Evolutionary conservation across 2,113 vertebrate genomes (phyloP), one percentile per base, ranked within the genome.

Genomic region (Poeciliopsis occidentalis): DNA sequence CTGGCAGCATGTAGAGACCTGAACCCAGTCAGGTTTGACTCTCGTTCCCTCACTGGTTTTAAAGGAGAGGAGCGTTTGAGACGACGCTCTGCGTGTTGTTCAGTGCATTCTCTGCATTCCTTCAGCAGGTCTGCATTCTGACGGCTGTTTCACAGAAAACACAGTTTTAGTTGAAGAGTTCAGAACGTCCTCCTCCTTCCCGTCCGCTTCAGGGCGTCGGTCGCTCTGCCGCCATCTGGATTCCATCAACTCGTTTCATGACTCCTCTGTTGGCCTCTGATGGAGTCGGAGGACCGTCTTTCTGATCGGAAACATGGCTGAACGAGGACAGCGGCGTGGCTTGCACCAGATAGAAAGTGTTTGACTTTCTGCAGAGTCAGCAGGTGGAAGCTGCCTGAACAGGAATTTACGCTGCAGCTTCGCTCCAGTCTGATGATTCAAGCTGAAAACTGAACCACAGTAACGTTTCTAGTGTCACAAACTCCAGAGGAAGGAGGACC

Each of bases 201-300:
- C 13, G 39, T 13, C 39, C 39, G 39, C 17, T 63, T 19, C 24
- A 17, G 29, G 27, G 27, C 30, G 27, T 13, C 17, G 29, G 12
- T 12, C 4, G 22, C 6, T 13, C 61, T 17, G 1, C 3, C 30
- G 8, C 27, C 37, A 12, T 67, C 39, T 66, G 29, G 8, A 64
- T 30, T 32, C 26, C 27, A 39, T 39, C 24, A 26, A n/a, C 12
- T 64, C 17, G 4, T 0, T 22, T 8, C 0, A 6, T 8, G 41
- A 44, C 15, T 44, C 12, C 15, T 4, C 12, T 31, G 13, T 12
- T 2, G 10, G 12, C 7, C 60, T 64, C 29, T 22, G 62, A 15
- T 64, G 31, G 30, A 32, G 12, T n/a, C 31, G 6, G 32, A 64
- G 22, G 22, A 12, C 63, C 63, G 32, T 12, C 6, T 37, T 62